A percentile compares a stretch with the other conserved stretches of the same genome.
Evolutionary conservation across 2,113 vertebrate genomes (phyloP).

Genomic region (Ophthalmolycus amberensis): DNA sequence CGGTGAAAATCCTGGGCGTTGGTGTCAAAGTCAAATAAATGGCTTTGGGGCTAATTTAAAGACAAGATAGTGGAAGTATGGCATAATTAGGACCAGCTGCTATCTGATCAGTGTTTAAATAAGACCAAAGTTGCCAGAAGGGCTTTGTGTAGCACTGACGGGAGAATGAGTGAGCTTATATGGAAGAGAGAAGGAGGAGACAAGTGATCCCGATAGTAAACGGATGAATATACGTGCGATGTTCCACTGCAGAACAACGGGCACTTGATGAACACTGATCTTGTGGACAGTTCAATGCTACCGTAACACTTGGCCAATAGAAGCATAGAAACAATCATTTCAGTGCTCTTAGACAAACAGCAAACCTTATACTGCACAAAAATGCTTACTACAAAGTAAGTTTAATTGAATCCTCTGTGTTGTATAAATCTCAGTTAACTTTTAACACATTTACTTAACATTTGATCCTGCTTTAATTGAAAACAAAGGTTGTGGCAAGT

Average conservation of each 20-base stretch:
- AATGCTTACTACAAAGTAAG: background rate
- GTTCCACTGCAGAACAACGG: background rate
- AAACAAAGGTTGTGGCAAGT: background rate
- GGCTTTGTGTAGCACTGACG: slow-evolving; percentile 29
- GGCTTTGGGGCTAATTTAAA: slow-evolving; percentile 66
- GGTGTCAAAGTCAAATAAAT: slow-evolving; percentile 76
- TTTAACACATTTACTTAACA: background rate
- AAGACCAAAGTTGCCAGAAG: slow-evolving; percentile 64
- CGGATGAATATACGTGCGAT: background rate
- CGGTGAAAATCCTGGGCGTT: slow-evolving; percentile 49
- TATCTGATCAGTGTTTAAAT: slow-evolving; percentile 69
- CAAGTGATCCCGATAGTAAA: background rate
- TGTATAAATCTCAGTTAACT: slow-evolving; percentile 2
- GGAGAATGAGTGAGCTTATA: slow-evolving; percentile 7
- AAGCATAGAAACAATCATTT: background rate
- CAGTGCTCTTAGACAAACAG: background rate
- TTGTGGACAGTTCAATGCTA: background rate
- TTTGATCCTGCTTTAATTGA: background rate
- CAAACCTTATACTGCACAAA: background rate
- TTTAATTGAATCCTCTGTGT: background rate
- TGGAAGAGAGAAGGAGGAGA: slow-evolving; percentile 1
- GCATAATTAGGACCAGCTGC: slow-evolving; percentile 78
- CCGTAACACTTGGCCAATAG: background rate
- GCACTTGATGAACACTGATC: slow-evolving; percentile 3
- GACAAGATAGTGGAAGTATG: slow-evolving; percentile 68